phyloP scores from a whole-genome alignment of 2,113 vertebrate genomes.

The Lycaon pictus region DNA sequence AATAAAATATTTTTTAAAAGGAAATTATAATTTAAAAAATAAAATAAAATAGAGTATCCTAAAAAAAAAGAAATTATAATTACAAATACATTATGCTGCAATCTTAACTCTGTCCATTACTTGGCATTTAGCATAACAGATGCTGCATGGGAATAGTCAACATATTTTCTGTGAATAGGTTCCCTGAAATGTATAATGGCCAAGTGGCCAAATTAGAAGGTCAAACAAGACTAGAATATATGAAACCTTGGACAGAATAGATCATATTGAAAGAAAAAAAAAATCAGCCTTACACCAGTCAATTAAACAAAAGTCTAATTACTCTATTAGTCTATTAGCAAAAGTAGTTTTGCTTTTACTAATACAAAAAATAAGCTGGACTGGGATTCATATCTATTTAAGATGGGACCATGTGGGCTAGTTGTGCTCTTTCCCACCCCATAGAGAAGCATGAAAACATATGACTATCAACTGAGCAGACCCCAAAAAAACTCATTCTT shows the following conservation, averaged over 20 bases:
- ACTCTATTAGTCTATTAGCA: background rate
- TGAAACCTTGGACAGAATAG: background rate
- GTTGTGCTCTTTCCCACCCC: background rate
- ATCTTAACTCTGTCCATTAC: background rate
- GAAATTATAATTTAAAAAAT: background rate
- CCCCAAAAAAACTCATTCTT: background rate
- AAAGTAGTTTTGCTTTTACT: conserved; percentile 20
- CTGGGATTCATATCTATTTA: background rate
- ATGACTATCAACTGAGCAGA: background rate
- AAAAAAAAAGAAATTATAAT: background rate
- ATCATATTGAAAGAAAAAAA: background rate
- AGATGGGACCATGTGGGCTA: background rate
- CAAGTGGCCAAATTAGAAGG: conserved; percentile 23
- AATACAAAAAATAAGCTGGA: conserved; percentile 2
- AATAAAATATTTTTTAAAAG: background rate
- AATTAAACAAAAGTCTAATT: background rate
- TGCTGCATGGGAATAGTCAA: background rate
- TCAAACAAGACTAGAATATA: background rate
- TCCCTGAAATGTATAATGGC: background rate
- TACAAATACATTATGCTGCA: background rate
- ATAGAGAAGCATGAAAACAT: background rate
- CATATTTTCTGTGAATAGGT: background rate
- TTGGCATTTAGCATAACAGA: background rate
- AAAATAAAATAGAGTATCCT: too few species aligned
- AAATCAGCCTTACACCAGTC: background rate